phyloP scores from a whole-genome alignment of 2,113 vertebrate species.

The Pelobates fuscus region DNA sequence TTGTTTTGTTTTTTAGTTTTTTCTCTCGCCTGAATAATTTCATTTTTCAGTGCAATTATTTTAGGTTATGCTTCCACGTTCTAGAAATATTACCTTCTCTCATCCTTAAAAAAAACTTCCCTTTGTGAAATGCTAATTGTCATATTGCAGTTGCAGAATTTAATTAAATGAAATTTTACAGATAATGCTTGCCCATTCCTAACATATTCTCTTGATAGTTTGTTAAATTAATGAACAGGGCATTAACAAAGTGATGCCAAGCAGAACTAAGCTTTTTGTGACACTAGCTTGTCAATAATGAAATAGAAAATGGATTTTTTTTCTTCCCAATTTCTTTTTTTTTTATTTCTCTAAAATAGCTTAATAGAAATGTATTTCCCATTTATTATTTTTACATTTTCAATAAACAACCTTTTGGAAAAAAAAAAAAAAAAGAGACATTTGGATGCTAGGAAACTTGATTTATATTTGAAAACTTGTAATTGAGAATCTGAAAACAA shows the following conservation, averaged over 20 bases:
- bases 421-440: no score
- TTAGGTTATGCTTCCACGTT: constrained; percentile 61
- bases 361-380: constrained; percentile 41
- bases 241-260: constrained; percentile 57
- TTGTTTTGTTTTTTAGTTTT: neutral
- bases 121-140: constrained; percentile 66
- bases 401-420: no score
- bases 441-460: no score
- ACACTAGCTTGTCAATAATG: constrained; percentile 45
- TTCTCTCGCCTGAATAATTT: neutral
- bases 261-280: constrained; percentile 56
- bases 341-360: constrained; percentile 14
- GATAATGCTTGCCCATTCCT: constrained; percentile 64
- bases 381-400: no score
- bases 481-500: no score
- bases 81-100: constrained; percentile 63
- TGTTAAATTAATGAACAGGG: constrained; percentile 66
- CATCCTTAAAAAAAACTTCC: constrained; percentile 62
- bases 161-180: constrained; percentile 71
- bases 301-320: constrained; percentile 9
- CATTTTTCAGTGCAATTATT: constrained; percentile 47
- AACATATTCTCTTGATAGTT: constrained; percentile 66
- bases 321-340: constrained; percentile 29
- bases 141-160: constrained; percentile 59
- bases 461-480: no score